Evolutionary conservation across 2,888 invertebrate genomes (phyloP), one percentile per base, ranked within the genome.

Genomic region (Catocala fraxini): DNA sequence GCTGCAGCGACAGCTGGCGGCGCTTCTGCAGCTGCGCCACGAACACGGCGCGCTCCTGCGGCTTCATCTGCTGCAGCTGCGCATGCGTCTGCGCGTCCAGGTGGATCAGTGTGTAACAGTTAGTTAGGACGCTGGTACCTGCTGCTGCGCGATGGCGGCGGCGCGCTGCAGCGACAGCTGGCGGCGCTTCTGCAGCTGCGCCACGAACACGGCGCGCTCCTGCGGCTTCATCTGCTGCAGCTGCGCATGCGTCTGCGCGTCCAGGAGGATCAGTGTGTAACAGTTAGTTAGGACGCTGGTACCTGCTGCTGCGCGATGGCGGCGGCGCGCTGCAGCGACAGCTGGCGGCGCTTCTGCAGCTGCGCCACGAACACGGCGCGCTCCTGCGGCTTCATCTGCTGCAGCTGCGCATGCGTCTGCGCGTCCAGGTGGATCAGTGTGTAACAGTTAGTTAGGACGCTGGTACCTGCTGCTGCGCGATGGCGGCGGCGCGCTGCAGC

Each of bases 51-150:
- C 97, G 95, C 80, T 97, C 97, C 68, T 97, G 96, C 0, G 97
- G 97, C 79, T 97, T 97, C 95, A 97, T 95, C 79, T 97, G 97
- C 82, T 97, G 97, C 51, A 97, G 90, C 76, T 97, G 97, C 10
- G 97, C 97, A 83, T 97, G 97, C 0, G 97, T 97, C 77, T 97
- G 97, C 0, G 97, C 97, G 76, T 98, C 97, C 73, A 98, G 88
- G 73, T 97, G 97, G 64, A 98, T 98, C 61, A 97, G 93, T 81
- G 2, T 15, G 15, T 15, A 1, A 15, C 15, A 15, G 15, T 15
- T 15, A 15, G 15, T 15, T 15, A 15, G 15, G 15, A 15, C 15
- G 15, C 15, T 65, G 41, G 51, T 62, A 91, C 92, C 85, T 93
- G 93, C 57, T 94, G 93, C 60, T 93, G 93, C 0, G 92, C 91